Conservation (phyloP, 2,797 vertebrate genomes). For the Trachops cirrhosus region DNA sequence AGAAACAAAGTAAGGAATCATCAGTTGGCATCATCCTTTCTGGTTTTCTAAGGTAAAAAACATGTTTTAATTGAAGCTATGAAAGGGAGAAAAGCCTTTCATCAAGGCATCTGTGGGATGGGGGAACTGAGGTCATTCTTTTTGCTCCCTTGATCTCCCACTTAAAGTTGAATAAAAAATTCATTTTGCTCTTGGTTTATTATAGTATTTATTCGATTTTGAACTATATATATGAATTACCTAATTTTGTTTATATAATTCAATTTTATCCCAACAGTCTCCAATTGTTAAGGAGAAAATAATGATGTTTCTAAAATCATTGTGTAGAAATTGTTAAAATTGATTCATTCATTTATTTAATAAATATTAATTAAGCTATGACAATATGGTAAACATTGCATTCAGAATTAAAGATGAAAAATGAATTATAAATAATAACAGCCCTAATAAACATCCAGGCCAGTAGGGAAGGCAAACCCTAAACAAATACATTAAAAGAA, state of each 20-base stretch:
- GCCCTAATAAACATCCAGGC: neutral
- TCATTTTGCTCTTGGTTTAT: neutral
- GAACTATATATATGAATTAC: neutral
- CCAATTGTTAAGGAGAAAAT: neutral
- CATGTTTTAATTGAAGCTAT: neutral
- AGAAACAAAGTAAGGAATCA: constrained; percentile 39
- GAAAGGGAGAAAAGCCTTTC: neutral
- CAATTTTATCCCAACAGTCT: neutral
- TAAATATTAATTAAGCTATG: neutral
- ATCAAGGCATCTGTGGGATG: neutral
- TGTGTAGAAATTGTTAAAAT: neutral
- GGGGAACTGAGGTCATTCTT: neutral
- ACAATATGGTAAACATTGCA: neutral
- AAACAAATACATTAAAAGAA: neutral
- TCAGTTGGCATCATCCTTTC: neutral
- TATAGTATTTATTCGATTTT: neutral
- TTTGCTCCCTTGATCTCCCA: neutral
- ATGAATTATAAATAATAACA: neutral
- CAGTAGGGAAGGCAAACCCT: neutral
- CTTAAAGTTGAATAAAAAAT: neutral
- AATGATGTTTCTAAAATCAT: neutral
- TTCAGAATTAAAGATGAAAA: neutral
- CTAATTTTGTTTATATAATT: neutral
- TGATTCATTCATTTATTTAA: neutral
- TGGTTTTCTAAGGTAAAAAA: constrained; percentile 19